Percentiles rank a stretch among this genome's conserved stretches.
phyloP scores from a whole-genome alignment of 1,140 invertebrate genomes.

The Ips nitidus region DNA sequence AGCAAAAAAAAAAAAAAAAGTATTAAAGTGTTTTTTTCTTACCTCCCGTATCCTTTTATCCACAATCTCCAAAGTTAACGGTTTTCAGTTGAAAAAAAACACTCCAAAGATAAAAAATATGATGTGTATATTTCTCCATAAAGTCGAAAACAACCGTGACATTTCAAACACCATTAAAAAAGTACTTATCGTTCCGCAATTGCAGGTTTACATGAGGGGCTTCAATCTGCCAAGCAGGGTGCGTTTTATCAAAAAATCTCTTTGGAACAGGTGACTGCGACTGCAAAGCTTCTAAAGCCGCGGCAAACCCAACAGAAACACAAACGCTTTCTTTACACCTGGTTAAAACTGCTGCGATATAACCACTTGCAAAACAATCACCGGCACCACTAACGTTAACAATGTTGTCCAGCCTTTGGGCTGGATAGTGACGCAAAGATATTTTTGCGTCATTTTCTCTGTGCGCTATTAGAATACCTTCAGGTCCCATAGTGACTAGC shows the following conservation, averaged over 20 bases:
- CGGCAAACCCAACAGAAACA: slow-evolving; percentile 58
- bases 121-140: no score
- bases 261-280: slow-evolving; percentile 38
- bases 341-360: slow-evolving; percentile 57
- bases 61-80: no score
- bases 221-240: neutral
- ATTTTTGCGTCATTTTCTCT: slow-evolving; percentile 39
- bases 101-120: no score
- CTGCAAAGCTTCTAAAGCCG: slow-evolving; percentile 57
- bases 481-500: slow-evolving; percentile 59
- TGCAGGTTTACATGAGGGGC: neutral
- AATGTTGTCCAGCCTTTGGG: slow-evolving; percentile 52
- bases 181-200: no score
- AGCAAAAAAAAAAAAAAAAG: no score
- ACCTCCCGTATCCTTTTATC: no score
- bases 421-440: slow-evolving; percentile 54
- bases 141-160: no score
- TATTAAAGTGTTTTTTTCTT: no score
- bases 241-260: neutral
- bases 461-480: slow-evolving; percentile 57
- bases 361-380: slow-evolving; percentile 65
- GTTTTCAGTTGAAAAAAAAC: no score
- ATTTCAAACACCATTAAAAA: no score
- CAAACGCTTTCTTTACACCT: slow-evolving; percentile 55
- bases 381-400: slow-evolving; percentile 67